phyloP scores from a whole-genome alignment of 2,113 vertebrate genomes.

The Furnarius figulus region DNA sequence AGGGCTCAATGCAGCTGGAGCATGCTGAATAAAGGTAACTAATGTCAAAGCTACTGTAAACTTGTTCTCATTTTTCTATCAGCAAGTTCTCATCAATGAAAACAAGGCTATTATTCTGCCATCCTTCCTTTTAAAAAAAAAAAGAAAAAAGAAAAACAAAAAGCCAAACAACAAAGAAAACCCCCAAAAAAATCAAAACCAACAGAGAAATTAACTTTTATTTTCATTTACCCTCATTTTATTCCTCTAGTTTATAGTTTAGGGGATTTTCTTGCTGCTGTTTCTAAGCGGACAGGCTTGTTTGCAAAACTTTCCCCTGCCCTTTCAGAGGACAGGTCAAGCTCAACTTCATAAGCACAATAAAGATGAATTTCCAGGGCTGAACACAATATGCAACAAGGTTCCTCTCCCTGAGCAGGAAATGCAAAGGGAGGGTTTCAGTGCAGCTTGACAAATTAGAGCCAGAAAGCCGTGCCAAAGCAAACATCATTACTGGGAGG shows the following conservation, averaged over 20 bases:
- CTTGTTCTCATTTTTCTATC: slow-evolving; percentile 80
- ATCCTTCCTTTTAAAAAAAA: slow-evolving; percentile 6
- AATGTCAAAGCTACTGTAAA: slow-evolving; percentile 93
- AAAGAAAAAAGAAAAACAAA: no score
- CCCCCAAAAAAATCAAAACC: background rate
- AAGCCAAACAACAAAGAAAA: background rate
- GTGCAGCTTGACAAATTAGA: slow-evolving; percentile 59
- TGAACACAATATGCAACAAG: slow-evolving; percentile 1
- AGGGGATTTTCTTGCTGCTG: background rate
- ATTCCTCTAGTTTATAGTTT: background rate
- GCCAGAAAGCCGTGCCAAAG: slow-evolving; percentile 61
- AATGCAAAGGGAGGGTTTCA: slow-evolving; percentile 70
- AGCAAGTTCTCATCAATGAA: slow-evolving; percentile 83
- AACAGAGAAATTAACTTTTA: background rate
- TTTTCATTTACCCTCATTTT: slow-evolving; percentile 12
- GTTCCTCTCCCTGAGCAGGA: slow-evolving; percentile 66
- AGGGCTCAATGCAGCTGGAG: slow-evolving; percentile 94
- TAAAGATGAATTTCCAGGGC: slow-evolving; percentile 50
- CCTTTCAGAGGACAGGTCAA: slow-evolving; percentile 19
- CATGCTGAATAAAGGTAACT: slow-evolving; percentile 89
- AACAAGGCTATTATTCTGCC: slow-evolving; percentile 72
- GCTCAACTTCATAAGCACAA: slow-evolving; percentile 16
- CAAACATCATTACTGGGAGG: slow-evolving; percentile 59
- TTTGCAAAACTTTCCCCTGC: slow-evolving; percentile 6
- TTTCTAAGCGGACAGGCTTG: background rate